phyloP scores from a whole-genome alignment of 2,888 invertebrate genomes.

The Digitonthophagus gazella region DNA sequence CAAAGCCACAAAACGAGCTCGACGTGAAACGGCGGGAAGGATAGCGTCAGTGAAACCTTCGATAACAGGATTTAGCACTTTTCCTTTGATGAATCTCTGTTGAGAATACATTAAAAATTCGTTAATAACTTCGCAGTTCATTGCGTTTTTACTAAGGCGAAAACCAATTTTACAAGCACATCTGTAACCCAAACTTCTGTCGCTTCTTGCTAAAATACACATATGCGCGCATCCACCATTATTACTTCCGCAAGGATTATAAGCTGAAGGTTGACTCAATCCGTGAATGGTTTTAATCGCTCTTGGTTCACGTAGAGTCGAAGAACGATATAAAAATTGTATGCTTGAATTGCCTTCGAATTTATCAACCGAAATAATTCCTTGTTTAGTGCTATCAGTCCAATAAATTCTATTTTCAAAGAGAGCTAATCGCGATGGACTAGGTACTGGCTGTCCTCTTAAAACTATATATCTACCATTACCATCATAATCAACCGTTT shows the following conservation, averaged over 20 bases:
- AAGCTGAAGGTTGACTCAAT: slow-evolving; percentile 68
- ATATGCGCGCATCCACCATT: slow-evolving; percentile 91
- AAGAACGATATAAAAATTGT: slow-evolving; percentile 75
- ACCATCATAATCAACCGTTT: slow-evolving; percentile 92
- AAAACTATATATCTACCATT: slow-evolving; percentile 75
- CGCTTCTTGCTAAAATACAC: slow-evolving; percentile 81
- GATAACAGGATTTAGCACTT: slow-evolving; percentile 81
- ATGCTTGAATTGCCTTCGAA: slow-evolving; percentile 78
- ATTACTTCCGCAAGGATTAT: slow-evolving; percentile 82
- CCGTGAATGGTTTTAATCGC: slow-evolving; percentile 81
- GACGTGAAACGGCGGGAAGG: slow-evolving; percentile 84
- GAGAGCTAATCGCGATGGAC: slow-evolving; percentile 77
- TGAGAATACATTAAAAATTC: slow-evolving; percentile 95
- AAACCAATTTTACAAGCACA: slow-evolving; percentile 92
- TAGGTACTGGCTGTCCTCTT: slow-evolving; percentile 81
- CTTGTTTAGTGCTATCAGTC: slow-evolving; percentile 89
- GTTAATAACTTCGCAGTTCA: slow-evolving; percentile 76
- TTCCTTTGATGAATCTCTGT: slow-evolving; percentile 93
- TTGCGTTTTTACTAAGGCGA: slow-evolving; percentile 68
- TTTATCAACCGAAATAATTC: slow-evolving; percentile 83
- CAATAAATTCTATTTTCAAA: slow-evolving; percentile 88
- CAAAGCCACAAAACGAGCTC: slow-evolving; percentile 91
- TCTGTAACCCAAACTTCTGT: slow-evolving; percentile 76
- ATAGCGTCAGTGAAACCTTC: slow-evolving; percentile 95
- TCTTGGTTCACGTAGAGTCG: slow-evolving; percentile 78